phyloP scores from a whole-genome alignment of 2,888 invertebrate genomes.

The Acronicta alni region DNA sequence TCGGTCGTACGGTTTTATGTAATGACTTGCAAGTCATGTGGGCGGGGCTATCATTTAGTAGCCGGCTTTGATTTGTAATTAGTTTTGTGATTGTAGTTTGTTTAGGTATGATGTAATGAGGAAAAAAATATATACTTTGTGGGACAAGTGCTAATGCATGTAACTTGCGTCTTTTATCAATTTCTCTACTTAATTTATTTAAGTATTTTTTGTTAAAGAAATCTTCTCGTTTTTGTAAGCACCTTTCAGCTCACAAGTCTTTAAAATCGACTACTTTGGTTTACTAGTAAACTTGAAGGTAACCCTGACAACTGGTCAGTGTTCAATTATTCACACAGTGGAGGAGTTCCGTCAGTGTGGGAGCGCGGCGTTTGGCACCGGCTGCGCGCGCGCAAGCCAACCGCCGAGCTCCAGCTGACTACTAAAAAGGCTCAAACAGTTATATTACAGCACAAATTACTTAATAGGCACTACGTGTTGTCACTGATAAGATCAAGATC shows the following conservation, averaged over 20 bases:
- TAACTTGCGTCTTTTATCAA: no score
- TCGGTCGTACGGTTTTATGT: conserved; percentile 24
- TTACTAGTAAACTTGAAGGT: no score
- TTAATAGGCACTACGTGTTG: conserved; percentile 18
- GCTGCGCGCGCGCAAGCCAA: conserved; percentile 24
- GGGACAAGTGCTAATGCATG: no score
- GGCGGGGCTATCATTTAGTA: conserved; percentile 2
- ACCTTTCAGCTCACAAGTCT: neutral
- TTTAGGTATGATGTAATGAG: conserved; percentile 10
- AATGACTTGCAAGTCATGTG: conserved; percentile 28
- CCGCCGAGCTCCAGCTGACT: conserved; percentile 25
- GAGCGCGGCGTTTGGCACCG: conserved; percentile 35
- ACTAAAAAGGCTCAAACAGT: conserved; percentile 25
- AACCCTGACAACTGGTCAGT: conserved; percentile 16
- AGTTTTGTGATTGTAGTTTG: conserved; percentile 13
- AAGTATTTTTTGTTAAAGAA: no score
- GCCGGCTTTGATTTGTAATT: conserved; percentile 23
- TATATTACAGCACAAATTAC: conserved; percentile 31
- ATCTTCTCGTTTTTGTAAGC: no score
- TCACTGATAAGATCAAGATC: neutral
- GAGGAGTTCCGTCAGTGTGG: conserved; percentile 42
- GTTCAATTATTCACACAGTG: conserved; percentile 18
- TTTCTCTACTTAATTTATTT: no score
- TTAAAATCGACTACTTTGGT: neutral
- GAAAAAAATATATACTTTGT: no score